Conservation (phyloP, 2,888 invertebrate genomes). For the Trachelus iudaicus region DNA sequence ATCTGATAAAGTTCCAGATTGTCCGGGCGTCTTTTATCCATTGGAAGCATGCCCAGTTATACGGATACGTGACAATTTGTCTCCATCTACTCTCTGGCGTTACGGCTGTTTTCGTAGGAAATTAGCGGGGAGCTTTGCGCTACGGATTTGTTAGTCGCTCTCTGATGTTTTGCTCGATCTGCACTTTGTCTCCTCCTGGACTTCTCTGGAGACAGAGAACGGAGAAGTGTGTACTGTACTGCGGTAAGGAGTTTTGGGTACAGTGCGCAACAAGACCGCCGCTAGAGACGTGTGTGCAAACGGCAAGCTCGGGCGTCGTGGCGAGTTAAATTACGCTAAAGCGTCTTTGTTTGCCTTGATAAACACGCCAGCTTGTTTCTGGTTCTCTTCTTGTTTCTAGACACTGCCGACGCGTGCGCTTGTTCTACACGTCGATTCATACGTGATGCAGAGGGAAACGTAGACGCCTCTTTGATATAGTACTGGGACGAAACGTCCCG, state of each 20-base stretch:
- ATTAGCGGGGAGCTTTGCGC: background rate
- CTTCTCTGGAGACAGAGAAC: background rate
- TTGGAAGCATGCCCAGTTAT: no score
- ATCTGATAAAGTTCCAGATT: background rate
- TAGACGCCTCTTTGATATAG: background rate
- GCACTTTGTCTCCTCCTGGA: background rate
- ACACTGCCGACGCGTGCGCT: background rate
- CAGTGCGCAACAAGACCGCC: background rate
- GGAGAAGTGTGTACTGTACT: background rate
- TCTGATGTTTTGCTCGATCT: background rate
- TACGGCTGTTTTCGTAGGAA: background rate
- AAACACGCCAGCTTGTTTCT: slow-evolving; percentile 19
- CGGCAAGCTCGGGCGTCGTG: slow-evolving; percentile 16
- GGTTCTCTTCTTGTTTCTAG: background rate
- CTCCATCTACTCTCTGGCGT: background rate
- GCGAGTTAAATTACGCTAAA: slow-evolving; percentile 40
- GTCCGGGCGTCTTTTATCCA: background rate
- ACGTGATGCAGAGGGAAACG: background rate
- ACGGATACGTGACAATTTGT: background rate
- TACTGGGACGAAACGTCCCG: background rate
- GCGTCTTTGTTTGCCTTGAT: slow-evolving; percentile 34
- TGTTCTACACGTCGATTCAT: background rate
- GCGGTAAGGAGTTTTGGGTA: background rate
- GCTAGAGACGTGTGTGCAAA: background rate
- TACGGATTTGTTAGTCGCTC: background rate